Base-by-base conservation (phyloP, 2,888 invertebrate species). In the Phortica magna region DNA sequence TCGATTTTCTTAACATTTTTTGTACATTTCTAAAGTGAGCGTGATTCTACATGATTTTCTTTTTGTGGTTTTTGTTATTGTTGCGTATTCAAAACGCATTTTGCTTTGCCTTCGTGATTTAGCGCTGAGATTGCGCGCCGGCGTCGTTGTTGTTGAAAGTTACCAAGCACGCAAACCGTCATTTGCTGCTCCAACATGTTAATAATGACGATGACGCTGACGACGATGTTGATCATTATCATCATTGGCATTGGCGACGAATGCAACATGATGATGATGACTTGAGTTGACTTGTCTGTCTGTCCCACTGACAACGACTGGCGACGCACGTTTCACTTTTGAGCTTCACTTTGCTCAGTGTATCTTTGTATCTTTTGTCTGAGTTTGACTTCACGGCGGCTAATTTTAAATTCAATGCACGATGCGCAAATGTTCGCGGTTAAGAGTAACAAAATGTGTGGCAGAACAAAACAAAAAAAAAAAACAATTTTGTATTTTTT, bases 371-470 rank as follows among this genome's bases (percentile, higher is more conserved):
- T 71, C 19, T 22, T 31, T 53, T 68, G 17, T 14, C 39, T 65
- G 42, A 6, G 41, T 55, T 22, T 71, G 10, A 53, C 70, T 71
- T 17, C 39, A 31, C 22, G 43, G 19, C 64, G 48, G 73, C 73
- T 73, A 73, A 73, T 73, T 73, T 73, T 64, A 73, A 64, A 73
- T 73, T 73, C 73, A 73, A 2, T 61, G 48, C 73, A 73, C 64
- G 73, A 42, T n/a, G 17, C 39, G 31, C 61, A 71, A 12, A 39
- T 17, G 31, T 43, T 19, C 48, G 64, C 73, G 73, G 14, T 22
- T 43, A 64, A 73, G 48, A 48, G 73, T 73, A 48, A 73, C 73
- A 73, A 55, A 73, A 73, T 73, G 73, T 42, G 61, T 73, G 59
- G 39, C 41, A 42, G 17, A 19, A 17, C n/a, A n/a, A n/a, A n/a